These are phyloP conservation scores for Gobio occitaniae DNA, from an alignment of 2,797 vertebrate genomes.

Conservation along the genomic window DNA sequence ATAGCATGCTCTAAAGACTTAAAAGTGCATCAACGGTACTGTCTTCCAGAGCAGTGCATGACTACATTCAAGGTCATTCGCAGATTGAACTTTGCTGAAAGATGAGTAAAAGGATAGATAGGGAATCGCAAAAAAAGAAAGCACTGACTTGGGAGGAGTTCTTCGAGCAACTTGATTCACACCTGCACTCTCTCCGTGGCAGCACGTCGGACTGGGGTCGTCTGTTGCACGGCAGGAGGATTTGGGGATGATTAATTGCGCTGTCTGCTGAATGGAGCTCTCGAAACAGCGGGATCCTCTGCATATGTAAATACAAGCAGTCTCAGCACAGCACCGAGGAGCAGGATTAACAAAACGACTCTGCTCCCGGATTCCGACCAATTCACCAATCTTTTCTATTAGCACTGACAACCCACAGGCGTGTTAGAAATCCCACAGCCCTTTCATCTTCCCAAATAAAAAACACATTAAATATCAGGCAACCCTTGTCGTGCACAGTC, in stretches of 20 bases:
- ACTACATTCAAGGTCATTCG: background rate
- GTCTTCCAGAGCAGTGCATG: background rate
- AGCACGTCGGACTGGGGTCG: constrained; percentile 83
- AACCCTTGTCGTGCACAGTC: constrained; percentile 62
- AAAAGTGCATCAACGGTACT: background rate
- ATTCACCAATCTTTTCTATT: constrained; percentile 82
- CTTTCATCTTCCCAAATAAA: constrained; percentile 66
- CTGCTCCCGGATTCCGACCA: constrained; percentile 76
- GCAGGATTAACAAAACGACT: constrained; percentile 84
- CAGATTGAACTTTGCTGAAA: constrained; percentile 16
- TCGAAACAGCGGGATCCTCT: constrained; percentile 89
- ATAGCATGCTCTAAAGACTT: background rate
- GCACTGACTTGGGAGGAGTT: constrained; percentile 68
- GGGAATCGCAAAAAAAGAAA: constrained; percentile 64
- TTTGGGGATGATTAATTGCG: constrained; percentile 96
- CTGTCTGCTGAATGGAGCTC: constrained; percentile 88
- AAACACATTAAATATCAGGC: constrained; percentile 66
- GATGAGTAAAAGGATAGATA: constrained; percentile 30
- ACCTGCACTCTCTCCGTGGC: constrained; percentile 89
- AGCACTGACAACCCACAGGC: constrained; percentile 74
- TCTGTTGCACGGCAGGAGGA: constrained; percentile 85
- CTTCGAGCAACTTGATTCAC: constrained; percentile 82
- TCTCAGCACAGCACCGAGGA: constrained; percentile 79
- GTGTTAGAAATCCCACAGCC: constrained; percentile 66
- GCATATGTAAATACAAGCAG: constrained; percentile 91